Evolutionary conservation across 2,888 invertebrate species (phyloP).

Genomic region (Toxonevra muliebris): DNA sequence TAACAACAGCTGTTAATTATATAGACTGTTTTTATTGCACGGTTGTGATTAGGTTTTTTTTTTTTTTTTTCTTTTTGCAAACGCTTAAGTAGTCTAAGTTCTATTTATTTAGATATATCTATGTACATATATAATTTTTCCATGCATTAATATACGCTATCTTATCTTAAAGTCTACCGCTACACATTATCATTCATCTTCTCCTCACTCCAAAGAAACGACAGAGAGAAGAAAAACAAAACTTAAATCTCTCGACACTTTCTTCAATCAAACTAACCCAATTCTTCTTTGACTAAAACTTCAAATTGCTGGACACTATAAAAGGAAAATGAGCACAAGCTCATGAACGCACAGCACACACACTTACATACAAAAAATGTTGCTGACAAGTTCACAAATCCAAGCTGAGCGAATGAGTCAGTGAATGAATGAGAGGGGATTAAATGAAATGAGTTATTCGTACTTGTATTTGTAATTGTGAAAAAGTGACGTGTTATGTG

Average conservation of each 20-base stretch:
- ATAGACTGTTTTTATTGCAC: no score
- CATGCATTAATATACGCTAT: no score
- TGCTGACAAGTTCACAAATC: conserved; percentile 1
- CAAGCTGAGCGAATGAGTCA: neutral
- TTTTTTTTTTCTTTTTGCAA: no score
- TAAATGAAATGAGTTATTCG: no score
- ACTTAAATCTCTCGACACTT: no score
- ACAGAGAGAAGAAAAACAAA: no score
- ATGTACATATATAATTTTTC: no score
- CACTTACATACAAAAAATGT: conserved; percentile 39
- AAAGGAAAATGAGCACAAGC: conserved; percentile 56
- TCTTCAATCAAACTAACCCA: conserved; percentile 47
- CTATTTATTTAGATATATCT: no score
- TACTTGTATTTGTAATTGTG: neutral
- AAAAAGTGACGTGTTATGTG: conserved; percentile 13
- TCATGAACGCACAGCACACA: neutral
- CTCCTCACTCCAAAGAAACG: neutral
- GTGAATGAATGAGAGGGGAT: no score
- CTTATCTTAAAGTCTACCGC: neutral
- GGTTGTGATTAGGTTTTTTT: no score
- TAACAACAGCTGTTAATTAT: no score
- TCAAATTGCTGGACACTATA: conserved; percentile 21
- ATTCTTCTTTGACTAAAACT: conserved; percentile 44
- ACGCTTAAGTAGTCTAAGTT: no score
- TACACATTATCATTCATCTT: neutral